Base-by-base conservation (phyloP, 2,888 invertebrate genomes). In the Spilarctia lutea region DNA sequence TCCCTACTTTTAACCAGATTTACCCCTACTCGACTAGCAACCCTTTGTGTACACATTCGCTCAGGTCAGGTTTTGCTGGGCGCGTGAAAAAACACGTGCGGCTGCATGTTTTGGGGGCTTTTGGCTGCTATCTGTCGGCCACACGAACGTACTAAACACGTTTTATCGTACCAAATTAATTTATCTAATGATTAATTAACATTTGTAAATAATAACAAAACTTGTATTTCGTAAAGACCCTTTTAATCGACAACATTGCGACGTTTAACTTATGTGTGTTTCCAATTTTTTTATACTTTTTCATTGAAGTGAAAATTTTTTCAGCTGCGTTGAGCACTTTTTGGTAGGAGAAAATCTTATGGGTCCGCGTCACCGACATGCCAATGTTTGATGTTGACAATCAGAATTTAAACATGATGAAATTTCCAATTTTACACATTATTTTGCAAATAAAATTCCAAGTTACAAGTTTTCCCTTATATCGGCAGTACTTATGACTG, bases 81-180 rank as follows among this genome's bases (percentile, higher is more conserved):
- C 88, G 89, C 89, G 87, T 89, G 90, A 87, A 74, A 72, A 74
- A 83, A 84, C 91, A 92, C 91, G 92, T 91, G 91, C 81, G 75
- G 90, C 79, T 77, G 79, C 79, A 78, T 79, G 87, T 81, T 80
- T 85, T 81, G 69, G 74, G 82, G 60, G 13, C 13, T 27, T 27
- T 16, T 63, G 27, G 60, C 27, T 63, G 80, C 84, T 88, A 88
- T 91, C 89, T 89, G 83, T 83, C 79, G 74, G 82, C 82, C 87
- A 77, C 87, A 77, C 79, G 70, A 80, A 84, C 66, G 73, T 79
- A 82, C 68, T 73, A 86, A 82, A 67, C 35, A 48, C 66, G 20
- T 24, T 67, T 60, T 56, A 13, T 65, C 65, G 0, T 35, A 35
- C 52, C 35, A 52, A 45, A 45, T 68, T 71, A 30, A 65, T 68